Conservation (phyloP, 2,113 vertebrate species). For the Dendropsophus ebraccatus region DNA sequence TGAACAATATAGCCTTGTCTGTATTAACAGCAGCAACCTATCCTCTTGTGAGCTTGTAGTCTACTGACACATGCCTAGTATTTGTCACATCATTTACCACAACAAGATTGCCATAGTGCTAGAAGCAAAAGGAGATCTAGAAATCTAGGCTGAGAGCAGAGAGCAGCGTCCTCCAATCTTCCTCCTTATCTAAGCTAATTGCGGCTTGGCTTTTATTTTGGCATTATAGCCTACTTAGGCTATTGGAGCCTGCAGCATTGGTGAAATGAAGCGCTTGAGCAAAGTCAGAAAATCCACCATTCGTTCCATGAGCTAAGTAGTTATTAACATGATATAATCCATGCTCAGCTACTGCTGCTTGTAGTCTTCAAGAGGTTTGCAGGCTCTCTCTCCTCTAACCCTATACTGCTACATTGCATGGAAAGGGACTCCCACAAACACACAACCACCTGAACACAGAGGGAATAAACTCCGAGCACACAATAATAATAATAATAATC, state of each 20-base stretch:
- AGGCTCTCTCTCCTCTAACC: background rate
- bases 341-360: background rate
- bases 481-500: background rate
- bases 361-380: background rate
- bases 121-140: background rate
- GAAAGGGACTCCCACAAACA: background rate
- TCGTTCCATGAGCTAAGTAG: conserved; percentile 6
- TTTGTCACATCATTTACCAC: background rate
- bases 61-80: background rate
- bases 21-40: background rate
- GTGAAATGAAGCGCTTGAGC: background rate
- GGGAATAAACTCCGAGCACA: no score
- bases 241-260: background rate
- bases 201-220: conserved; percentile 8
- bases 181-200: background rate
- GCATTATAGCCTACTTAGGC: background rate
- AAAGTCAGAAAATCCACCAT: conserved; percentile 15
- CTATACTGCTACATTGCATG: no score
- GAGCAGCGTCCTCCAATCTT: background rate
- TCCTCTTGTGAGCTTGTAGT: background rate
- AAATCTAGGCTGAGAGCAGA: background rate
- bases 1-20: background rate
- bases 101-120: background rate
- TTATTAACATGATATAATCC: conserved; percentile 16
- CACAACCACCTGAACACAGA: background rate